Conservation (phyloP, 2,113 vertebrate species). For the Lycocorax pyrrhopterus region DNA sequence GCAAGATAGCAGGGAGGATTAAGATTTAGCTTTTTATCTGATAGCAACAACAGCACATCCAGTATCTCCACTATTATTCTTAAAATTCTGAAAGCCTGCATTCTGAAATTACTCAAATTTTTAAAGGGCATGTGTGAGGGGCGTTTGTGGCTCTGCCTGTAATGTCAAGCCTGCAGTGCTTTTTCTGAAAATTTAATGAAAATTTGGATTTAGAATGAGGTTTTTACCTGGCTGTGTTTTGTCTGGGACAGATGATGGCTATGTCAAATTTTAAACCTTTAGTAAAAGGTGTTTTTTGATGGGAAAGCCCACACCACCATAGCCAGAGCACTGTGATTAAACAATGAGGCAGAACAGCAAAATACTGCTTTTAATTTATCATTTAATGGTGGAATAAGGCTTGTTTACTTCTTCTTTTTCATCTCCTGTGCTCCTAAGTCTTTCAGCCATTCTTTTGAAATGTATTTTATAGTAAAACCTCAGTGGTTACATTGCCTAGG, state of each 20-base stretch:
- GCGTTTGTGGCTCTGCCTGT: not conserved
- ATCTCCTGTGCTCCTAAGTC: conserved; percentile 64
- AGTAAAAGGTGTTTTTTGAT: conserved; percentile 54
- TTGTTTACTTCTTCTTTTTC: conserved; percentile 76
- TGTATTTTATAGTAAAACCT: conserved; percentile 77
- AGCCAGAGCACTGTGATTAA: conserved; percentile 39
- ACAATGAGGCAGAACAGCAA: conserved; percentile 71
- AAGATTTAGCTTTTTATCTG: conserved; percentile 6
- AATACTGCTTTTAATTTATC: conserved; percentile 74
- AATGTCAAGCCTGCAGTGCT: not conserved
- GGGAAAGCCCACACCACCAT: conserved; percentile 45
- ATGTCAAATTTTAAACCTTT: conserved; percentile 46
- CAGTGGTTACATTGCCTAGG: conserved; percentile 66
- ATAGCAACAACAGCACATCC: not conserved
- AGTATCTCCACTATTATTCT: not conserved
- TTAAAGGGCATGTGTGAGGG: not conserved
- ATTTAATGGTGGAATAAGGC: conserved; percentile 69
- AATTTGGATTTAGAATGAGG: conserved; percentile 40
- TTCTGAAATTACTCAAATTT: not conserved
- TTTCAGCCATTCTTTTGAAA: conserved; percentile 74
- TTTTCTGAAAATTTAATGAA: conserved; percentile 22
- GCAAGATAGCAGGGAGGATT: not conserved
- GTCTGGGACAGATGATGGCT: conserved; percentile 46
- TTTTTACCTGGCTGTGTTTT: conserved; percentile 49
- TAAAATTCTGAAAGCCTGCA: not conserved